Evolutionary conservation across 1,140 invertebrate genomes (phyloP), one percentile per base, ranked within the genome.

Genomic region (Drosophila virilis): DNA sequence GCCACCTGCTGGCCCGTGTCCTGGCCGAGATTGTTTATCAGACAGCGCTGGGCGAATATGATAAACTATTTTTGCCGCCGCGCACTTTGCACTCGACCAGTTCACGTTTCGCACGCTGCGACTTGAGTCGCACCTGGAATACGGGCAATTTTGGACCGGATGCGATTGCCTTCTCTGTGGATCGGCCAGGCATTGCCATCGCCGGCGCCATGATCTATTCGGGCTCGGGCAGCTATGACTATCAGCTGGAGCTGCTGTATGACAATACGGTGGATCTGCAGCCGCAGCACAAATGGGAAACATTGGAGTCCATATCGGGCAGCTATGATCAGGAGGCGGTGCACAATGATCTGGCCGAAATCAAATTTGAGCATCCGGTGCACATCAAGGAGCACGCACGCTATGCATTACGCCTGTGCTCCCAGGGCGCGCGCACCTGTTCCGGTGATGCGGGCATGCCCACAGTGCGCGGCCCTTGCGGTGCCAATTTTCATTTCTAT

Each of bases 71-170:
- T 9, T 54, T 90, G 51, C 92, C 92, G 7, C 82, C 92, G 1
- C 92, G 96, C 42, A 94, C 96, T 43, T 93, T 98, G 72, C 95
- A 98, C 50, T 95, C 96, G 42, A 98, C 98, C 2, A 97, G 97
- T 0, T 97, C 96, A 28, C 94, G 98, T 15, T 99, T 99, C 91
- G 96, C 97, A 7, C 95, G 97, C 58, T 96, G 97, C 8, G 98
- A 98, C 92, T 95, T 96, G 82, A 96, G 95, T 40, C 95, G 97
- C 42, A 97, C 97, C 1, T 99, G 98, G 98, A 99, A 99, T 86
- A 98, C 98, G 2, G 98, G 98, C 3, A 98, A 98, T 92, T 98
- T 98, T 37, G 98, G 97, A 22, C 97, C 98, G 0, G 98, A 99
- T 93, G 98, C 98, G 5, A 98, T 99, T 80, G 97, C 97, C 77